Percentiles rank a stretch among this genome's conserved stretches.
phyloP scores from a whole-genome alignment of 2,113 vertebrate genomes.

The Channa maculata region DNA sequence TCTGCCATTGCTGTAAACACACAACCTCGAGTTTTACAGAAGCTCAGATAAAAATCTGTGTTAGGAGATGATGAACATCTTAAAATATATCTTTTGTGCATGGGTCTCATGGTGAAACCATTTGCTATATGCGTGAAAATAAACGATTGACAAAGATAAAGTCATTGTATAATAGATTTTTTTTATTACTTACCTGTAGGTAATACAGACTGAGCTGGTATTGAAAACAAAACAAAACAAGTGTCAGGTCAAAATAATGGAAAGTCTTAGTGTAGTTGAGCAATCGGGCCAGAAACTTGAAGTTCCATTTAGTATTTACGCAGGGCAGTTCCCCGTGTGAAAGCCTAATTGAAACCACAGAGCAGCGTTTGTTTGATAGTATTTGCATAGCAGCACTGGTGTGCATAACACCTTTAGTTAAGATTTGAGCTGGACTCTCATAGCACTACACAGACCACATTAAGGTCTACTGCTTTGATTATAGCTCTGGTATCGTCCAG shows the following conservation, averaged over 20 bases:
- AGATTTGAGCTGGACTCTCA: conserved; percentile 10
- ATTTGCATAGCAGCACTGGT: neutral
- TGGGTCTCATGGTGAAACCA: neutral
- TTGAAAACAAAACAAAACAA: neutral
- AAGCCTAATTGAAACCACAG: neutral
- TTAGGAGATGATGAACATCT: neutral
- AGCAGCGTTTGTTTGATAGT: conserved; percentile 11
- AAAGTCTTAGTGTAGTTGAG: neutral
- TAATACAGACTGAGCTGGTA: too few relatives aligned
- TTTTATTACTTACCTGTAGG: too few relatives aligned
- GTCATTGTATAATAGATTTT: too few relatives aligned
- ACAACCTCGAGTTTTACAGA: neutral
- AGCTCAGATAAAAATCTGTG: neutral
- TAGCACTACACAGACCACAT: neutral
- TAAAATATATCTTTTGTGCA: conserved; percentile 6
- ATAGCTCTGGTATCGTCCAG: neutral
- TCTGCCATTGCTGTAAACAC: conserved; percentile 26
- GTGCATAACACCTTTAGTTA: neutral
- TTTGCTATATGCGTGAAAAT: neutral
- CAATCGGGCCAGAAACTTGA: conserved; percentile 29
- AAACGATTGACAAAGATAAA: neutral
- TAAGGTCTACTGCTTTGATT: conserved; percentile 16
- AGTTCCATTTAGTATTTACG: conserved; percentile 45
- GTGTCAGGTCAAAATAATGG: conserved; percentile 56
- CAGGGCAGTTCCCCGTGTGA: conserved; percentile 32